Evolutionary conservation across 2,888 invertebrate genomes (phyloP).

Genomic region (Cantharis rufa): DNA sequence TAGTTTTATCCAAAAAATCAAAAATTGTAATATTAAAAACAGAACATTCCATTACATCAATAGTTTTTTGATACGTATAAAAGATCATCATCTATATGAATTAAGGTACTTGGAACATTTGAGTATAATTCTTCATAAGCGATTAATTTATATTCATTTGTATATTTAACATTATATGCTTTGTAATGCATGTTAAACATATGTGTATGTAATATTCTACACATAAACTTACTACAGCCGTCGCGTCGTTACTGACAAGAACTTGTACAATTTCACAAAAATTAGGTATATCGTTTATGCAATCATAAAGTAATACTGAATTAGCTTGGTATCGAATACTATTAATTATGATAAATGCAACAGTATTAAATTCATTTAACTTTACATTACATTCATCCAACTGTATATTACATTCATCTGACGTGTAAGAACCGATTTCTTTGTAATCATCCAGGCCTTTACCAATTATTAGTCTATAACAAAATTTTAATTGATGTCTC

Average conservation of each 20-base stretch:
- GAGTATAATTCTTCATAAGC: neutral
- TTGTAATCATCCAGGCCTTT: neutral
- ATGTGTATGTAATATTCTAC: neutral
- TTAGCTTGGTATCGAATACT: neutral
- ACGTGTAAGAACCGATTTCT: neutral
- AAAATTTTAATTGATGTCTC: too few species aligned
- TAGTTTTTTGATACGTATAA: too few species aligned
- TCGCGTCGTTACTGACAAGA: neutral
- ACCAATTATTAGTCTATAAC: too few species aligned
- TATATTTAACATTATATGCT: neutral
- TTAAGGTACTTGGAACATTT: neutral
- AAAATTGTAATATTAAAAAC: too few species aligned
- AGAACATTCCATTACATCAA: too few species aligned
- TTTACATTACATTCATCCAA: neutral
- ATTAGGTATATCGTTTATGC: neutral
- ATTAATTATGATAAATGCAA: neutral
- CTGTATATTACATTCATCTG: neutral
- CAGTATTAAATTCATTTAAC: neutral
- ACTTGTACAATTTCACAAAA: neutral
- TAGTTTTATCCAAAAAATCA: too few species aligned
- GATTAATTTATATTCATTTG: neutral
- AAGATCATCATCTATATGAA: too few species aligned
- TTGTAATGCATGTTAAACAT: neutral
- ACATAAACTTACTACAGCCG: neutral
- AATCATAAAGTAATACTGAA: neutral